Base-by-base conservation (phyloP, 2,113 vertebrate species). In the Xiphias gladius region DNA sequence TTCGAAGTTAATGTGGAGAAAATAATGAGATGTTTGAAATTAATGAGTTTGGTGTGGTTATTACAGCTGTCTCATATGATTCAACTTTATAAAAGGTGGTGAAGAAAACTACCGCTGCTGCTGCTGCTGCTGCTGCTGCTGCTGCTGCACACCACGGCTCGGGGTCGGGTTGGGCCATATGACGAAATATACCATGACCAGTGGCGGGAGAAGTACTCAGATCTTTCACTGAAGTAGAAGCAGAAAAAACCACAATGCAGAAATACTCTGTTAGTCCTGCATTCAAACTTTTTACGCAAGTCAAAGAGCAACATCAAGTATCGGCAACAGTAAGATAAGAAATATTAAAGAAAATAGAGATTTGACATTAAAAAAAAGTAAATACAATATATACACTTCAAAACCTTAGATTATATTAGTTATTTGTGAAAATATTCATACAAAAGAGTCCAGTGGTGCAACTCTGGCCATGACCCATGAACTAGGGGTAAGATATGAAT, bases 1-100 rank as follows among this genome's bases (percentile, higher is more conserved):
- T 95, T 95, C 91, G 74, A 95, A 95, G 92, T 95, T 94, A 94
- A 91, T 89, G 93, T 94, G 90, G 92, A 95, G 93, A 95, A 95
- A 95, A 95, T 93, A 95, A 95, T 94, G 93, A 95, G 95, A 93
- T 92, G 94, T 95, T 95, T 96, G 93, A 95, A 94, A 94, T 91
- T 28, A 94, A 87, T 1, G 64, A 12, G 80, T 73, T 54, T 90
- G 76, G 71, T 92, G 90, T 93, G 80, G 72, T 94, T 93, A 88
- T 93, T 90, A 6, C 11, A 66, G 28, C 20, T 14, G 54, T 64
- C 2, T 24, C 22, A 12, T 28, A 58, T 43, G 8, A 39, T 57
- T 77, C n/a, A 22, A 32, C 26, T 69, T 32, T 16, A 57, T 62
- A n/a, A 57, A 68, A 22, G n/a, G 20, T 28, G 12, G 8, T 43